These are phyloP conservation scores for Hemistola chrysoprasaria DNA, from an alignment of 2,888 invertebrate genomes.

Conservation along the genomic window DNA sequence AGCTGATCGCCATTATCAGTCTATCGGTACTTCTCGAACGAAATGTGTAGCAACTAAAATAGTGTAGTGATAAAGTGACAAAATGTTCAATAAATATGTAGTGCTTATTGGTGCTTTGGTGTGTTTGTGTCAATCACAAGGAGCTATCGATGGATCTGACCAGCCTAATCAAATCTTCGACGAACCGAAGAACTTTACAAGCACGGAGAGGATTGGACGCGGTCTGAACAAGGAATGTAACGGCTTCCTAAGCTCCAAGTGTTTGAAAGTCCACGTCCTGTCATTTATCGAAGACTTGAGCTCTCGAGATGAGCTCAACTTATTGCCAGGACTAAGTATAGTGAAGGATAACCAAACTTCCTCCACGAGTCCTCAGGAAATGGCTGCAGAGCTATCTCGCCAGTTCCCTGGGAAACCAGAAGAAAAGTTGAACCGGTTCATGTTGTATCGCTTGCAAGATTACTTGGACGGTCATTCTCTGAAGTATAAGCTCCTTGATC, in stretches of 20 bases:
- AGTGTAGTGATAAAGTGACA: conserved; percentile 45
- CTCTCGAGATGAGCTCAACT: conserved; percentile 85
- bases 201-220: conserved; percentile 51
- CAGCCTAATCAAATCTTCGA: conserved; percentile 44
- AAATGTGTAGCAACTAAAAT: conserved; percentile 47
- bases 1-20: conserved; percentile 54
- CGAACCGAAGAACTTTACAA: conserved; percentile 36
- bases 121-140: conserved; percentile 42
- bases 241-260: conserved; percentile 83
- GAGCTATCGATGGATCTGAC: conserved; percentile 55
- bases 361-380: conserved; percentile 82
- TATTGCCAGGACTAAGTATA: conserved; percentile 89
- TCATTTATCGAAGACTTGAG: conserved; percentile 89
- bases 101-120: conserved; percentile 41
- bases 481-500: conserved; percentile 86
- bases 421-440: conserved; percentile 87
- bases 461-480: conserved; percentile 89
- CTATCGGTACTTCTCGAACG: conserved; percentile 41
- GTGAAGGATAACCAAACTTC: conserved; percentile 83
- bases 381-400: conserved; percentile 86
- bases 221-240: conserved; percentile 68
- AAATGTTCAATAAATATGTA: conserved; percentile 58
- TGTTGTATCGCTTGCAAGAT: conserved; percentile 85
- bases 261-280: conserved; percentile 89
- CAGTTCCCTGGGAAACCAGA: conserved; percentile 90